phyloP scores from a whole-genome alignment of 2,113 vertebrate species.

The Antechinus stuartii region DNA sequence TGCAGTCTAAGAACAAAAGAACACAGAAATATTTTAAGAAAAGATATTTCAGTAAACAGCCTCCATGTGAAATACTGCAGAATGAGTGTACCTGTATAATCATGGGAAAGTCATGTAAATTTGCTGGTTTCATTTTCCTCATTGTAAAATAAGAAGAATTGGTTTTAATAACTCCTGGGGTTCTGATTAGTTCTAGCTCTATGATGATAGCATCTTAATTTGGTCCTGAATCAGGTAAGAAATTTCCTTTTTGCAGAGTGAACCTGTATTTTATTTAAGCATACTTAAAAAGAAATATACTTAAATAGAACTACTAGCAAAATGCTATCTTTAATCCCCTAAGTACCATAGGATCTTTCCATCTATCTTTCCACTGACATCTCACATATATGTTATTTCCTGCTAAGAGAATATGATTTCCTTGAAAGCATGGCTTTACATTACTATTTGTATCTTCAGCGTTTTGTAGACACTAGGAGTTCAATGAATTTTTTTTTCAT shows the following conservation, averaged over 20 bases:
- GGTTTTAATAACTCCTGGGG: no score
- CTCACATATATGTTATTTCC: not conserved
- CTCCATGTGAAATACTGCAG: no score
- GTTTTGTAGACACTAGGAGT: not conserved
- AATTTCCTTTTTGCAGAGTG: not conserved
- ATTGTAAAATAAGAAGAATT: not conserved
- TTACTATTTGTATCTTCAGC: not conserved
- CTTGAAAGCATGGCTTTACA: not conserved
- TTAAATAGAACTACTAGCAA: not conserved
- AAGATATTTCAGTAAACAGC: no score
- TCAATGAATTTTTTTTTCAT: not conserved
- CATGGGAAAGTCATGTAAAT: not conserved
- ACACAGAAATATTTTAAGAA: no score
- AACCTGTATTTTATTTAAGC: not conserved
- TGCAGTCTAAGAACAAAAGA: no score
- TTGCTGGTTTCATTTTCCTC: not conserved
- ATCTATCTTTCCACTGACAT: not conserved
- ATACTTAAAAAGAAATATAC: not conserved
- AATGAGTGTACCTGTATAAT: not conserved
- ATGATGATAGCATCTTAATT: no score
- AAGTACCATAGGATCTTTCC: not conserved
- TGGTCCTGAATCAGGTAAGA: no score
- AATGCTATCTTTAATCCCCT: not conserved
- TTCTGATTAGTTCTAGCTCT: no score
- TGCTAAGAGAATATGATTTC: not conserved